Evolutionary conservation across 2,888 invertebrate genomes (phyloP).

Genomic region (Teleiodes luculella): DNA sequence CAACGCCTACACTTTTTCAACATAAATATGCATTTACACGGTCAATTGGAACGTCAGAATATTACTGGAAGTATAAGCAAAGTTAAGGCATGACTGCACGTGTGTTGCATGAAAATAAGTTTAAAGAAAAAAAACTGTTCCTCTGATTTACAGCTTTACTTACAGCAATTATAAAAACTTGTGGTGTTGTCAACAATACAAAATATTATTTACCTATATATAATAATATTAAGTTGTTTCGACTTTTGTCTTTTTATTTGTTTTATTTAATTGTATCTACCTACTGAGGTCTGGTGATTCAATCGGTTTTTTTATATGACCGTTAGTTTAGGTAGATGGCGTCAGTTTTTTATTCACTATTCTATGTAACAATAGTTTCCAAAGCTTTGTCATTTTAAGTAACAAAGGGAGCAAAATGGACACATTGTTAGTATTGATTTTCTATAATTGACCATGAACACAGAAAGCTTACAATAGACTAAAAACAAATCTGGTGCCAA

Average conservation of each 20-base stretch:
- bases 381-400: not conserved
- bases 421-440: not conserved
- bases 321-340: not conserved
- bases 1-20: slow-evolving; percentile 35
- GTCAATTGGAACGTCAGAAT: slow-evolving; percentile 40
- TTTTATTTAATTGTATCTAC: too few species aligned
- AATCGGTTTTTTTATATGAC: too few species aligned
- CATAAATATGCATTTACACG: slow-evolving; percentile 61
- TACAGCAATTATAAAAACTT: not conserved
- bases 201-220: not conserved
- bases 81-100: slow-evolving; percentile 5
- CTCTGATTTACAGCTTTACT: slow-evolving; percentile 1
- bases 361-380: not conserved
- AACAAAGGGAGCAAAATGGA: not conserved
- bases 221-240: too few species aligned
- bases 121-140: not conserved
- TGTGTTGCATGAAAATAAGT: slow-evolving; percentile 8
- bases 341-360: not conserved
- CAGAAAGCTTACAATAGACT: slow-evolving; percentile 2
- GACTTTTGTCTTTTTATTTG: too few species aligned
- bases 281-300: too few species aligned
- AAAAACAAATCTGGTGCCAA: slow-evolving; percentile 11
- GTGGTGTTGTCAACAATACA: not conserved
- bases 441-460: slow-evolving; percentile 4
- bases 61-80: slow-evolving; percentile 29